Evolutionary conservation across 2,888 invertebrate genomes (phyloP).

Genomic region (Dicranocentrus wangi): DNA sequence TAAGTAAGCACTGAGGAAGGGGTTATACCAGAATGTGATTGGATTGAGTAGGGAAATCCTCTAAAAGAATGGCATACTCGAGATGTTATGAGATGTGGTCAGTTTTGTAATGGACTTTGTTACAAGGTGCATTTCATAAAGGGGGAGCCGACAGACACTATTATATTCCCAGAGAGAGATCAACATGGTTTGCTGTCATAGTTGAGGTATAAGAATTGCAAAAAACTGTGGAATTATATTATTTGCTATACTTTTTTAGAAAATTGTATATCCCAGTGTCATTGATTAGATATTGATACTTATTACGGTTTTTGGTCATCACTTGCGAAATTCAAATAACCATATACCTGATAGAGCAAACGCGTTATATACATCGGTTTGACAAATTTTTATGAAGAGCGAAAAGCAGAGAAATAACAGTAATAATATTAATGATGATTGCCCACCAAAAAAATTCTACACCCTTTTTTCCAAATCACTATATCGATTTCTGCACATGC

Average conservation of each 20-base stretch:
- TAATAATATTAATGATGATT: conserved; percentile 37
- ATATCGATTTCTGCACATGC: conserved; percentile 1
- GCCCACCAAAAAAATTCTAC: conserved; percentile 14
- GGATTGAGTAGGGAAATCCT: background rate
- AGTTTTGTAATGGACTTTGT: conserved; percentile 36
- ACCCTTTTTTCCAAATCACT: conserved; percentile 27
- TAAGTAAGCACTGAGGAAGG: background rate
- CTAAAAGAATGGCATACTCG: background rate
- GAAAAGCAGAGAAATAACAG: conserved; percentile 43
- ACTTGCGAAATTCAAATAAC: conserved; percentile 32
- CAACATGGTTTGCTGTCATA: conserved; percentile 26
- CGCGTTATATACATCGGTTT: no score
- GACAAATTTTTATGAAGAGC: conserved; percentile 50
- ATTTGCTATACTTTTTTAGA: background rate
- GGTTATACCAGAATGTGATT: background rate
- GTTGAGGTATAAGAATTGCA: background rate
- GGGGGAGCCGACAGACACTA: conserved; percentile 36
- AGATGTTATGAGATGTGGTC: conserved; percentile 23
- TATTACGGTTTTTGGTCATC: conserved; percentile 29
- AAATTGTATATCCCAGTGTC: background rate
- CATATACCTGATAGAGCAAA: background rate
- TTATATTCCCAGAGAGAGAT: conserved; percentile 34
- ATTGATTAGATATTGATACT: background rate
- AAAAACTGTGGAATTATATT: no score
- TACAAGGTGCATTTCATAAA: conserved; percentile 13